Conservation (phyloP, 2,797 vertebrate species). For the Myotis planiceps region DNA sequence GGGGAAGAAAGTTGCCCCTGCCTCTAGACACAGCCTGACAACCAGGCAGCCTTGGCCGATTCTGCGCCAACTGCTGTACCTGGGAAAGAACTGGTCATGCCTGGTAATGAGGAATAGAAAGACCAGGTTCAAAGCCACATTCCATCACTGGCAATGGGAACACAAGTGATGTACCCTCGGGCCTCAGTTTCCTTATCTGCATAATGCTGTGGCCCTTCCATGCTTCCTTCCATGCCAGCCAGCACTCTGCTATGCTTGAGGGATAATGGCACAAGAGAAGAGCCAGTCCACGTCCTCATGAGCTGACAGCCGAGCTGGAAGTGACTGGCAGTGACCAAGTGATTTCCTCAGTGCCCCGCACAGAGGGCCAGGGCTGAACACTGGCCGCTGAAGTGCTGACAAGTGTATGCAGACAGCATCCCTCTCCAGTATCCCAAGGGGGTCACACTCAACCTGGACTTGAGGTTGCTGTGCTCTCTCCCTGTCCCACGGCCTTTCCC, state of each 20-base stretch:
- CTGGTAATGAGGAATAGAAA: background rate
- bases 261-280: background rate
- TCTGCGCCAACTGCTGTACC: background rate
- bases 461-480: background rate
- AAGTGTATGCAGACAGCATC: fast-evolving
- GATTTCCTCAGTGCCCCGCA: fast-evolving
- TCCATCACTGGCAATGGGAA: background rate
- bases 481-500: background rate
- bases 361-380: fast-evolving
- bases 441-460: background rate
- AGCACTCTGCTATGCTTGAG: background rate
- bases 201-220: background rate
- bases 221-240: background rate
- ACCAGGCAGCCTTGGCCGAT: background rate
- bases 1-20: background rate
- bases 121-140: background rate
- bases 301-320: background rate
- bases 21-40: background rate
- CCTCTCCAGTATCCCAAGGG: background rate
- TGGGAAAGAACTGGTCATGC: background rate
- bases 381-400: background rate
- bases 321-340: background rate
- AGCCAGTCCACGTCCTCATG: background rate
- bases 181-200: background rate
- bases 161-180: fast-evolving